These are phyloP conservation scores for Morpho deidamia DNA, from an alignment of 2,888 invertebrate genomes.

Conservation along the genomic window DNA sequence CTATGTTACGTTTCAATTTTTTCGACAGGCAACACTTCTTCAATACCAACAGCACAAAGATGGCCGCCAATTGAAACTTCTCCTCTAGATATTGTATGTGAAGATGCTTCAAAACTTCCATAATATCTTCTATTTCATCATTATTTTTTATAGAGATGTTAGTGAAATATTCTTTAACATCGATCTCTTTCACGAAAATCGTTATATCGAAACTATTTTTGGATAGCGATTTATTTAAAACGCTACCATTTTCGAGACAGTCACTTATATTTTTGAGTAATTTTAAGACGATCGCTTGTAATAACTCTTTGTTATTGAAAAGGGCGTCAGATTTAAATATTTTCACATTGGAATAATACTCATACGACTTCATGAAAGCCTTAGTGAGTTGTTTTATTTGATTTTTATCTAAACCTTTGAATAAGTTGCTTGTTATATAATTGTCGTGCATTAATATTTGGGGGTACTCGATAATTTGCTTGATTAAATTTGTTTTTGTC, in stretches of 20 bases:
- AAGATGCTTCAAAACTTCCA: constrained; percentile 51
- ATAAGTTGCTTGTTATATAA: constrained; percentile 44
- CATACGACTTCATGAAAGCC: constrained; percentile 42
- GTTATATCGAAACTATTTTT: constrained; percentile 49
- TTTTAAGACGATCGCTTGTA: constrained; percentile 51
- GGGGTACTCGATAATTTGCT: constrained; percentile 39
- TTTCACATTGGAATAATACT: constrained; percentile 32
- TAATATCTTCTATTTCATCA: constrained; percentile 36
- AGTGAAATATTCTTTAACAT: not conserved
- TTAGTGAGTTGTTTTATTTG: constrained; percentile 51
- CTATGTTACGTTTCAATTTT: constrained; percentile 48
- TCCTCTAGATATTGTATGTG: constrained; percentile 60
- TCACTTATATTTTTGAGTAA: constrained; percentile 46
- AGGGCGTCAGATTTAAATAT: constrained; percentile 43
- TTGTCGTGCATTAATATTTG: constrained; percentile 35
- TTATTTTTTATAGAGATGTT: constrained; percentile 25
- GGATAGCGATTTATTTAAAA: constrained; percentile 45
- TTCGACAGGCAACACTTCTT: constrained; percentile 53
- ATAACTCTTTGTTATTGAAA: constrained; percentile 42
- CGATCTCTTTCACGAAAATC: constrained; percentile 28
- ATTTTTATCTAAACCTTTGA: constrained; percentile 45
- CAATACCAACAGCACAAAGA: constrained; percentile 53
- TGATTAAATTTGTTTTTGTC: constrained; percentile 50
- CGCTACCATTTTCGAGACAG: constrained; percentile 46
- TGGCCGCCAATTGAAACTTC: constrained; percentile 53